Evolutionary conservation across 1,140 invertebrate species (phyloP).

Genomic region (Odontomachus brunneus): DNA sequence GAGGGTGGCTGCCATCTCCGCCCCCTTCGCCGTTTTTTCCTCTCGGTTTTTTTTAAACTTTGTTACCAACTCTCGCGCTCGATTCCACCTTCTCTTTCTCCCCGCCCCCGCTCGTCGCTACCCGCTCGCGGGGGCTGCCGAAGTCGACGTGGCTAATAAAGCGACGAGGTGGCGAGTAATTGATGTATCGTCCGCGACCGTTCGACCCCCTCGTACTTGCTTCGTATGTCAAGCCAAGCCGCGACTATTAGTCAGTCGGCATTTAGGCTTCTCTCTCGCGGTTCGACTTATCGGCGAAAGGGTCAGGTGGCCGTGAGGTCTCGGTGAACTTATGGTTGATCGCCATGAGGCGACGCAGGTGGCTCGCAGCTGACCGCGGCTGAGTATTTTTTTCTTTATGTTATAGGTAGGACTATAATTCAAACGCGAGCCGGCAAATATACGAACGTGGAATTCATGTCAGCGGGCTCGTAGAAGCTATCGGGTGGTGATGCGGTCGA

Average conservation of each 20-base stretch:
- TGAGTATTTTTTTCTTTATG: conserved; percentile 7
- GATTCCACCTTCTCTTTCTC: conserved; percentile 1
- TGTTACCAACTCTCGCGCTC: conserved; percentile 57
- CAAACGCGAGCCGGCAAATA: not conserved
- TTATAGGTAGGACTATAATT: too few species aligned
- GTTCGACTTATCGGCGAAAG: not conserved
- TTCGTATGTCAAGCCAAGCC: conserved; percentile 15
- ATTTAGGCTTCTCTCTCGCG: not conserved
- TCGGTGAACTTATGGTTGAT: not conserved
- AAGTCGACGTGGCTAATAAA: conserved; percentile 61
- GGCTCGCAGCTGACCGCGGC: not conserved
- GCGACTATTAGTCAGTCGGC: conserved; percentile 18
- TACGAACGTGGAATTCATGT: not conserved
- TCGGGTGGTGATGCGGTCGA: too few species aligned
- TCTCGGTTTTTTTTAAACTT: conserved; percentile 65
- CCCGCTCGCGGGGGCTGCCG: too few species aligned
- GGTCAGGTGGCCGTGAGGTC: conserved; percentile 3
- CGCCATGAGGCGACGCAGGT: not conserved
- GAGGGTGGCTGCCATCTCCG: too few species aligned
- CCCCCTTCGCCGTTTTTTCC: too few species aligned
- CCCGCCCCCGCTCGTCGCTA: not conserved
- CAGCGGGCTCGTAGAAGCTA: too few species aligned
- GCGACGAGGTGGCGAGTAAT: conserved; percentile 50
- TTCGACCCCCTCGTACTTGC: not conserved
- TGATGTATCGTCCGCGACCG: conserved; percentile 56